Conservation (phyloP, 1,140 invertebrate species). For the Drosophila teissieri region DNA sequence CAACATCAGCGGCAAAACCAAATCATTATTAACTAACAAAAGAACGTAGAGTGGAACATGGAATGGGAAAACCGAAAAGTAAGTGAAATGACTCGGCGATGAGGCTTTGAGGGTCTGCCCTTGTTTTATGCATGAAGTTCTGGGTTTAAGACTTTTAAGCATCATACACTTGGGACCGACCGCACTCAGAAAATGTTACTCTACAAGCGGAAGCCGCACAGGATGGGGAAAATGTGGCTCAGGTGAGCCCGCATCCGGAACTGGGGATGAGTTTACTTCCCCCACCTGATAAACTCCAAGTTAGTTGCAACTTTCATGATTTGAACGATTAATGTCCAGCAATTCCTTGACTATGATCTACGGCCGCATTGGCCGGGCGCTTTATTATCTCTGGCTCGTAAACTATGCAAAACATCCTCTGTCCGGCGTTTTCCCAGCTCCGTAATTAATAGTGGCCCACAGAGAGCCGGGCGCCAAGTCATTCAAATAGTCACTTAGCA, state of each 20-base stretch:
- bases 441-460: slow-evolving; percentile 56
- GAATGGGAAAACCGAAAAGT: slow-evolving; percentile 24
- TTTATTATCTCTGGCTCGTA: slow-evolving; percentile 54
- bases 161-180: slow-evolving; percentile 45
- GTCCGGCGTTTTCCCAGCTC: slow-evolving; percentile 8
- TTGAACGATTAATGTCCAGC: slow-evolving; percentile 60
- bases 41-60: slow-evolving; percentile 20
- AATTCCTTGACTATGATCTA: slow-evolving; percentile 56
- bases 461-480: slow-evolving; percentile 51
- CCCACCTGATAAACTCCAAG: slow-evolving; percentile 13
- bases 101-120: slow-evolving; percentile 18
- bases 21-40: slow-evolving; percentile 78
- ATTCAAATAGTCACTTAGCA: slow-evolving; percentile 76
- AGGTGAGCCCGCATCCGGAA: slow-evolving; percentile 21
- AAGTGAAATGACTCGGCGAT: slow-evolving; percentile 42
- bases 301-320: slow-evolving; percentile 54
- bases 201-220: neutral
- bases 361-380: slow-evolving; percentile 29
- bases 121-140: slow-evolving; percentile 46
- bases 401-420: slow-evolving; percentile 59
- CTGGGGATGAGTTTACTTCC: neutral
- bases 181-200: slow-evolving; percentile 26
- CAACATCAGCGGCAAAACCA: slow-evolving; percentile 49
- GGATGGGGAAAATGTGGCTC: slow-evolving; percentile 10
- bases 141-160: slow-evolving; percentile 51